Base-by-base conservation (phyloP, 2,797 vertebrate species). In the Catharus ustulatus region DNA sequence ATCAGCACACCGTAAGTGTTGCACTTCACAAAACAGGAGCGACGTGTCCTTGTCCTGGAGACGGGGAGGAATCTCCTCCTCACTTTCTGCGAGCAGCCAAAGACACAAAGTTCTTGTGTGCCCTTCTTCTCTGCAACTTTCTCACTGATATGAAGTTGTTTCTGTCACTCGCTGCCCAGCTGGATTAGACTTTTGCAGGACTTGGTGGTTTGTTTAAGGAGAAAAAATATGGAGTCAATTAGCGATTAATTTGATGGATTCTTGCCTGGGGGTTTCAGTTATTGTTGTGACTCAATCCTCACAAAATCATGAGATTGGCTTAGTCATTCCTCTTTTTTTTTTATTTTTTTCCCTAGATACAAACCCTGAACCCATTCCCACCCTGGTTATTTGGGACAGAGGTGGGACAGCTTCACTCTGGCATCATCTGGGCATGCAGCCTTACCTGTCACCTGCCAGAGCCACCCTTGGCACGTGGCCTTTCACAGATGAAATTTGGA, bases 291-390 rank as follows among this genome's bases (percentile, higher is more conserved):
- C 71, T 93, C 93, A 93, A 32, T 26, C 63, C 27, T 59, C 66
- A 69, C 63, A 73, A 93, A 93, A 76, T 87, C 88, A 90, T 69
- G 43, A 88, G 80, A 84, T 67, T 49, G 59, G 23, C 67, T 92
- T 84, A 87, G 49, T 73, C 83, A 61, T 23, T 75, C 5, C 6
- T 26, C 19, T 19, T 17, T 42, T 40, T 32, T 29, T 18, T n/a
- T 20, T 16, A n/a, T 22, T 49, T 55, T 42, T 13, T 58, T 11
- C 16, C 4, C 46, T 38, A 54, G 48, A 77, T 49, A 34, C 14
- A 59, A 62, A 23, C 2, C 0, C 58, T 10, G 64, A 87, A 34
- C 59, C 42, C 49, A 4, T 69, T 89, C 42, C 22, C 43, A 22
- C 13, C 29, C 16, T 10, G 10, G 3, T 21, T 30, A 24, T 27